Percentiles rank a stretch among this genome's conserved stretches.
Evolutionary conservation across 2,888 invertebrate genomes (phyloP).

Genomic region (Nomada lathburiana): DNA sequence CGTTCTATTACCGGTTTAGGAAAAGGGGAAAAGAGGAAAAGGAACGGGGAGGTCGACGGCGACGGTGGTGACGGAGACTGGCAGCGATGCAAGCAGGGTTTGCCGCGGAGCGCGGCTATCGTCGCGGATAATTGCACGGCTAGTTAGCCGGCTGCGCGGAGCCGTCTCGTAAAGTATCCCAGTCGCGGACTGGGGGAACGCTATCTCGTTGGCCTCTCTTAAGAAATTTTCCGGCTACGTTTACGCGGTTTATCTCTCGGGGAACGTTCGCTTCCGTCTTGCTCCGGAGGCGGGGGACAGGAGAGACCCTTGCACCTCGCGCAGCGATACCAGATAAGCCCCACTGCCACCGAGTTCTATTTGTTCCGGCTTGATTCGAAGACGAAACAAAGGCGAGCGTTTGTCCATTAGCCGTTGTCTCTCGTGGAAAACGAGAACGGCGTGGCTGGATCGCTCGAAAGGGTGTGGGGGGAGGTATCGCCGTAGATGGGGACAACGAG

Average conservation of each 20-base stretch:
- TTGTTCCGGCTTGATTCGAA: slow-evolving; percentile 32
- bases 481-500: slow-evolving; percentile 25
- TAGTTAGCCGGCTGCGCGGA: slow-evolving; percentile 53
- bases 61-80: slow-evolving; percentile 39
- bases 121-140: slow-evolving; percentile 69
- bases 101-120: slow-evolving; percentile 56
- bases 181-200: neutral
- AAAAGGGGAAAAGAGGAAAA: slow-evolving; percentile 65
- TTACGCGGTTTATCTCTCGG: slow-evolving; percentile 46
- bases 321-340: slow-evolving; percentile 48
- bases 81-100: slow-evolving; percentile 40
- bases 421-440: slow-evolving; percentile 29
- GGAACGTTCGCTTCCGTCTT: neutral
- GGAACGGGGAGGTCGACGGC: slow-evolving; percentile 34
- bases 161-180: slow-evolving; percentile 40
- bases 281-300: too few relatives aligned
- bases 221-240: slow-evolving; percentile 53
- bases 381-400: slow-evolving; percentile 36
- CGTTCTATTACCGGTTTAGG: slow-evolving; percentile 74
- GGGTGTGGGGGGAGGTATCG: neutral
- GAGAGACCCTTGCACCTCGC: slow-evolving; percentile 5
- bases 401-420: slow-evolving; percentile 36
- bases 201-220: slow-evolving; percentile 45
- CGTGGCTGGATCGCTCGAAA: neutral
- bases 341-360: slow-evolving; percentile 30